These are phyloP conservation scores for Psephotus haematonotus DNA, from an alignment of 2,113 vertebrate genomes.

Conservation along the genomic window DNA sequence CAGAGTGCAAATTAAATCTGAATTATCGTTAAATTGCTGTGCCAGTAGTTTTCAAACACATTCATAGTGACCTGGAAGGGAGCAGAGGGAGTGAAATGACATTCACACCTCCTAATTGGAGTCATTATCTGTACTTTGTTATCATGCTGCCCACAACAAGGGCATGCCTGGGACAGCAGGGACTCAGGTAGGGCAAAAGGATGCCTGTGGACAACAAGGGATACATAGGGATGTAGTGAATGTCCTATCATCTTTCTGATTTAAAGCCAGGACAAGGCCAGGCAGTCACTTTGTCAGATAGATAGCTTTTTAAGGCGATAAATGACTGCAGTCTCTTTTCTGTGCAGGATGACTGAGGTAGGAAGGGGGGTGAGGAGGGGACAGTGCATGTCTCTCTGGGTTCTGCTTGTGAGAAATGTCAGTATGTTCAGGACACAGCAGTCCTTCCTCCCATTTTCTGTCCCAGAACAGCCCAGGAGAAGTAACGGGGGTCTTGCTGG, in stretches of 20 bases:
- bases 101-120: constrained; percentile 48
- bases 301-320: neutral
- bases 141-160: constrained; percentile 9
- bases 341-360: rapidly evolving
- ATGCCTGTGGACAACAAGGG: neutral
- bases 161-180: neutral
- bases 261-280: neutral
- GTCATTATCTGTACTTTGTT: constrained; percentile 1
- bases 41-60: constrained; percentile 44
- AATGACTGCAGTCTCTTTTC: neutral
- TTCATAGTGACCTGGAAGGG: constrained; percentile 44
- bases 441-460: neutral
- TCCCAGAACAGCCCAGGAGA: neutral
- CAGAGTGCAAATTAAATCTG: constrained; percentile 63
- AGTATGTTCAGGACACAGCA: rapidly evolving
- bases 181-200: neutral
- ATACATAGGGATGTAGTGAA: neutral
- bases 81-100: constrained; percentile 38
- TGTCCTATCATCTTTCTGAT: neutral
- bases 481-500: neutral
- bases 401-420: neutral
- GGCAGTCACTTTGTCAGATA: neutral
- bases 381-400: neutral
- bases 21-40: constrained; percentile 54
- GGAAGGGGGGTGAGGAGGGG: neutral